Evolutionary conservation across 2,888 invertebrate genomes (phyloP), one percentile per base, ranked within the genome.

Genomic region (Keiferia lycopersicella): DNA sequence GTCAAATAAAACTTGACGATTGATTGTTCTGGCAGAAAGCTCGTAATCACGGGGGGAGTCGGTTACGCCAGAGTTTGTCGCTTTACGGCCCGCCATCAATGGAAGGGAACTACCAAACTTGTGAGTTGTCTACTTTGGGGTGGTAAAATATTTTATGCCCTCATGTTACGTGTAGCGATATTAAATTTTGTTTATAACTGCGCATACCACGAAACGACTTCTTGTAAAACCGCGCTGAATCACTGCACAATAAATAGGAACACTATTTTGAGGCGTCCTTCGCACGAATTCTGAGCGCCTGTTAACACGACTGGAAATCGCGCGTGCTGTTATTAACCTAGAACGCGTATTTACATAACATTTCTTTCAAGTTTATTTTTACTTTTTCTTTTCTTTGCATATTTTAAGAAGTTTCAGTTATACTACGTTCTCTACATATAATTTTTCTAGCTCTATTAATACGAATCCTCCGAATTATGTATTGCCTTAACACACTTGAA

Each of bases 1-100:
- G 81, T 87, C 85, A 90, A 91, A 91, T 87, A 91, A 86, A 91
- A 89, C 86, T 89, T 88, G 84, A 88, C 87, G 87, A 90, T 90
- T 89, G 90, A 91, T 90, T 91, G 87, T 86, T 81, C 83, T 85
- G 84, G 81, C 71, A 78, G 78, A 77, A 74, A 81, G 79, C 71
- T 81, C 80, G 84, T 84, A 84, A 90, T 90, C 85, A 86, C 81
- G 75, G 68, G 76, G 70, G 70, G 78, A 80, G 77, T 79, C 79
- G 78, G 71, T 78, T 82, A 83, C 82, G 81, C 82, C 80, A 81
- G 76, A 80, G 79, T 77, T 75, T 75, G 74, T 71, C 72, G 71
- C 71, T 83, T 83, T 79, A 83, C 75, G 75, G 73, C 68, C n/a
- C 66, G 70, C 73, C 73, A 77, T 79, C 75, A 76, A 76, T 76